Base-by-base conservation (phyloP, 2,888 invertebrate species). In the Brachyptera putata region DNA sequence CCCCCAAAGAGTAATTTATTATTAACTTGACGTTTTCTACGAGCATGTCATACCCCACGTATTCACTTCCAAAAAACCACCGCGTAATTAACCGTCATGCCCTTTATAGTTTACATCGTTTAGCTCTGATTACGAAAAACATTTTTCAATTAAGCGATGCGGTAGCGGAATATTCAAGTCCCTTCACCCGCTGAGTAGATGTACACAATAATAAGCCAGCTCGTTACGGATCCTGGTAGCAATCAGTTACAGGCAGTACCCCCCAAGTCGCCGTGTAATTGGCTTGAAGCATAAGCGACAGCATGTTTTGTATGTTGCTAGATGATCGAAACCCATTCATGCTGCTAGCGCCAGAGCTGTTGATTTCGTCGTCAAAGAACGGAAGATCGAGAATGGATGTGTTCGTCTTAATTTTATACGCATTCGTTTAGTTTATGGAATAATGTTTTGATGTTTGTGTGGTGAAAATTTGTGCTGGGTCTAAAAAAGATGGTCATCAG, bases 51-150 rank as follows among this genome's bases (percentile, higher is more conserved):
- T 30, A 34, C 48, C 18, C 46, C 46, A n/a, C 46, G 11, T 46
- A n/a, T 13, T 18, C 53, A 16, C 53, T 36, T 21, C 13, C 36
- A 34, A 60, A 55, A 63, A 59, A 61, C 58, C 61, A 46, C 61
- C 61, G 30, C 57, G 49, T 63, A 63, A 63, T 63, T 63, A 63
- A 61, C 63, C 63, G 60, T 58, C 61, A 59, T n/a, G 55, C 43
- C 63, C 61, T 63, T n/a, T n/a, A n/a, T 61, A 59, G 59, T 63
- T n/a, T 63, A 61, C 58, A 43, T 61, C 61, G 63, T 61, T 63
- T 63, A 63, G 56, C 61, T 63, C 61, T 46, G 63, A 63, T 63
- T 63, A 63, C 63, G 59, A 36, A n/a, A 18, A 53, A 60, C 57
- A 56, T 62, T 62, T 62, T 60, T 60, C 62, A 62, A 62, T 62